Percentiles rank a stretch among this genome's conserved stretches.
phyloP scores from a whole-genome alignment of 2,888 invertebrate genomes.

The Gymnocheta viridis region DNA sequence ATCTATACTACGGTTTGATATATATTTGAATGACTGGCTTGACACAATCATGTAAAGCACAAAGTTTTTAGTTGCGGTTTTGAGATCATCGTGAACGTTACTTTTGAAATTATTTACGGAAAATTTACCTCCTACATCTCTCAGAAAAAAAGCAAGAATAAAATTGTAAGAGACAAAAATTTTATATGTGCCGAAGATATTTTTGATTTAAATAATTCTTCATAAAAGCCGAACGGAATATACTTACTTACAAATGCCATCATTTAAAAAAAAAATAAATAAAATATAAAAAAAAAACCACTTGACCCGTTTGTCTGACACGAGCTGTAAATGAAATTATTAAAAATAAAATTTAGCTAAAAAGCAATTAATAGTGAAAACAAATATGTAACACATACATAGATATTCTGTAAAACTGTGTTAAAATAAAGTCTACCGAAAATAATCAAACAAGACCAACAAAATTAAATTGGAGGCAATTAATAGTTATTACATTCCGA shows the following conservation, averaged over 20 bases:
- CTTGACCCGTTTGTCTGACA: slow-evolving; percentile 53
- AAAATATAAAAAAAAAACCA: slow-evolving; percentile 4
- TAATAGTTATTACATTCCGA: slow-evolving; percentile 7
- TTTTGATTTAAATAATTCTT: slow-evolving; percentile 52
- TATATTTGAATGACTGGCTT: slow-evolving; percentile 1
- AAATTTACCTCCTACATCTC: slow-evolving; percentile 19
- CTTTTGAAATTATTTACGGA: slow-evolving; percentile 59
- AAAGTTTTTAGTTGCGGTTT: slow-evolving; percentile 75
- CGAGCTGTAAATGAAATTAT: slow-evolving; percentile 15
- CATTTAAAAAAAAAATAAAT: not conserved
- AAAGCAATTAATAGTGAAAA: slow-evolving; percentile 12
- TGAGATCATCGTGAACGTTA: slow-evolving; percentile 75
- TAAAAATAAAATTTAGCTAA: slow-evolving; percentile 17
- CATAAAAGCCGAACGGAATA: slow-evolving; percentile 8
- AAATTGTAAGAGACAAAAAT: not conserved
- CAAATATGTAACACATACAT: not conserved
- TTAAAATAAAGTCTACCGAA: not conserved
- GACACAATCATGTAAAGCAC: not conserved
- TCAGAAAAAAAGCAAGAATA: slow-evolving; percentile 35
- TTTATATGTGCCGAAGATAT: slow-evolving; percentile 18
- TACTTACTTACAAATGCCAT: not conserved
- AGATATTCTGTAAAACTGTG: not conserved
- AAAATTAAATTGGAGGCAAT: slow-evolving; percentile 1
- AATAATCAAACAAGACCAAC: not conserved
- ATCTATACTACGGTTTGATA: slow-evolving; percentile 28